Conservation (phyloP, 2,888 invertebrate species). For the Hirudinaria manillensis region DNA sequence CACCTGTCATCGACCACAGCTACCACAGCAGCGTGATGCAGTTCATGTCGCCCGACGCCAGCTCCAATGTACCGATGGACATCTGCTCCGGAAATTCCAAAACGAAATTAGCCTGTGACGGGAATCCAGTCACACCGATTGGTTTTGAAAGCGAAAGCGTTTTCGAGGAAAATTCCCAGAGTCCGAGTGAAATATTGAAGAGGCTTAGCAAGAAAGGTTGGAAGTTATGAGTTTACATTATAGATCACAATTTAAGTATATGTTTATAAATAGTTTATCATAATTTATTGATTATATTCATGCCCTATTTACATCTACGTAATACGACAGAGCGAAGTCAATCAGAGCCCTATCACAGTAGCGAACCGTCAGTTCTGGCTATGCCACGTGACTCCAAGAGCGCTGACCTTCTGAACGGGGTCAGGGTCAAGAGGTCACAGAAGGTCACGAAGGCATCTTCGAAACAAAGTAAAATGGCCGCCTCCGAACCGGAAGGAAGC, state of each 20-base stretch:
- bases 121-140: neutral
- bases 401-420: constrained; percentile 1
- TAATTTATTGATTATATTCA: neutral
- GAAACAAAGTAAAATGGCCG: too few relatives aligned
- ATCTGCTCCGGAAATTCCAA: neutral
- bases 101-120: neutral
- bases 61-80: too few relatives aligned
- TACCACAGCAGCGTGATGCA: constrained; percentile 1
- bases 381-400: neutral
- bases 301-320: neutral
- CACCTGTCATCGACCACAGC: neutral
- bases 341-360: neutral
- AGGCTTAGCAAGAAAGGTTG: neutral
- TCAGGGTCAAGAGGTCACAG: too few relatives aligned
- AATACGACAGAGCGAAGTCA: neutral
- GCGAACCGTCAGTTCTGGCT: neutral
- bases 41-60: constrained; percentile 2
- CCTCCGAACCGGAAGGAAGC: too few relatives aligned
- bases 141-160: constrained; percentile 2
- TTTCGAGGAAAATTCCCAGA: neutral
- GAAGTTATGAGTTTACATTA: neutral
- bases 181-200: neutral
- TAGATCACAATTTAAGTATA: neutral
- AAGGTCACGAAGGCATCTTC: too few relatives aligned
- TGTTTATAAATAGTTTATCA: neutral